These are phyloP conservation scores for Discoglossus pictus DNA, from an alignment of 2,797 vertebrate species.

Conservation along the genomic window DNA sequence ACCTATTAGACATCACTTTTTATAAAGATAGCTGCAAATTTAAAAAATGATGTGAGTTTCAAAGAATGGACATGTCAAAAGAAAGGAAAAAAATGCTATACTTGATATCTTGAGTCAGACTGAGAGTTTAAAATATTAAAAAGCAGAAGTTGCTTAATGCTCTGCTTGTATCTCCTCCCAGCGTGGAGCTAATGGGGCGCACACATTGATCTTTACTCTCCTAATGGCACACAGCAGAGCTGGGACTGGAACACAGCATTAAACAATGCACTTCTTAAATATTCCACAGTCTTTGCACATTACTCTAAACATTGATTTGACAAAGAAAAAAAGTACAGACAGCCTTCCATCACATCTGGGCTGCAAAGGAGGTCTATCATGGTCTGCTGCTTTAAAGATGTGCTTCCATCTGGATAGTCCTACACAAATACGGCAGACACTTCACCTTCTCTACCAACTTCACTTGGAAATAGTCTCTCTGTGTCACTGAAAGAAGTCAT, in stretches of 20 bases:
- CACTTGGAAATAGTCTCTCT: background rate
- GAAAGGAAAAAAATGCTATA: no score
- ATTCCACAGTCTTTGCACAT: conserved; percentile 4
- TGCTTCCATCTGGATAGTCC: no score
- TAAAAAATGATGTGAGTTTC: no score
- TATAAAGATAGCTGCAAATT: no score
- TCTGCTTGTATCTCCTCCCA: conserved; percentile 23
- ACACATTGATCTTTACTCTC: conserved; percentile 34
- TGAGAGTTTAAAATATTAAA: conserved; percentile 11
- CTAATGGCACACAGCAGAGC: conserved; percentile 36
- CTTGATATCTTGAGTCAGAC: background rate
- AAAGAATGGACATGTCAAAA: no score
- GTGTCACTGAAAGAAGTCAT: no score
- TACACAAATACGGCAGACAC: background rate
- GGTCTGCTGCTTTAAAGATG: conserved; percentile 1
- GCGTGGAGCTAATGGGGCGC: conserved; percentile 31
- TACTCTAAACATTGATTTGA: background rate
- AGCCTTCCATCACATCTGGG: conserved; percentile 24
- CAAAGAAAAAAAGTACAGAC: conserved; percentile 15
- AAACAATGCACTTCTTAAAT: conserved; percentile 32
- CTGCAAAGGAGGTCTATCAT: conserved; percentile 20
- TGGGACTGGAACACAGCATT: conserved; percentile 30
- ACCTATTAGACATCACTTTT: no score
- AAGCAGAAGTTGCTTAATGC: conserved; percentile 36
- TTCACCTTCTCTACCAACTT: background rate